phyloP scores from a whole-genome alignment of 2,797 vertebrate genomes.

The Acomys russatus region DNA sequence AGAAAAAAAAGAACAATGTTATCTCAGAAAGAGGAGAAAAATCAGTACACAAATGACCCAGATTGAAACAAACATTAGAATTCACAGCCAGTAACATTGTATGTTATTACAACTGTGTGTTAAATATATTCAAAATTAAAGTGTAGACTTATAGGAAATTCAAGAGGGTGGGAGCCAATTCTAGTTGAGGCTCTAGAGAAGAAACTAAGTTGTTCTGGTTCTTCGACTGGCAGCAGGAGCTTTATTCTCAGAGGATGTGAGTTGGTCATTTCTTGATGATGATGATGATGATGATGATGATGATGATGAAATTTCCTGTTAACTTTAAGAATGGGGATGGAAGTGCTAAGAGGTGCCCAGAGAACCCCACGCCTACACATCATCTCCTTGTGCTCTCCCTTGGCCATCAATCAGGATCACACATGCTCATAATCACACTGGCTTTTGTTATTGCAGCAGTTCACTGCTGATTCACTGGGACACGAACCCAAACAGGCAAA shows the following conservation, averaged over 20 bases:
- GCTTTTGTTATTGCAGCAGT: not conserved
- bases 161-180: not conserved
- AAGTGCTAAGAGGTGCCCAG: not conserved
- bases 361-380: not conserved
- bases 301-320: slow-evolving; percentile 3
- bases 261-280: not conserved
- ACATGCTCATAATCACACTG: not conserved
- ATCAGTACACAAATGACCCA: slow-evolving; percentile 6
- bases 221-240: not conserved
- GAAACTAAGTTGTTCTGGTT: not conserved
- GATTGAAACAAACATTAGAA: slow-evolving; percentile 34
- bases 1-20: slow-evolving; percentile 42
- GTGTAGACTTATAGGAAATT: not conserved
- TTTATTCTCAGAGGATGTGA: not conserved
- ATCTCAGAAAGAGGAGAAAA: slow-evolving; percentile 24
- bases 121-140: not conserved
- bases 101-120: not conserved
- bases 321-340: not conserved
- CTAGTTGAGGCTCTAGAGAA: not conserved
- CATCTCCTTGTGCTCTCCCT: slow-evolving; percentile 12
- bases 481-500: not conserved
- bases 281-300: too few species aligned
- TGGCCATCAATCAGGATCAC: not conserved
- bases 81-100: not conserved
- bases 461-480: not conserved